A percentile compares a stretch with the other conserved stretches of the same genome.
phyloP scores from a whole-genome alignment of 2,113 vertebrate genomes.

The Ammodytes dubius region DNA sequence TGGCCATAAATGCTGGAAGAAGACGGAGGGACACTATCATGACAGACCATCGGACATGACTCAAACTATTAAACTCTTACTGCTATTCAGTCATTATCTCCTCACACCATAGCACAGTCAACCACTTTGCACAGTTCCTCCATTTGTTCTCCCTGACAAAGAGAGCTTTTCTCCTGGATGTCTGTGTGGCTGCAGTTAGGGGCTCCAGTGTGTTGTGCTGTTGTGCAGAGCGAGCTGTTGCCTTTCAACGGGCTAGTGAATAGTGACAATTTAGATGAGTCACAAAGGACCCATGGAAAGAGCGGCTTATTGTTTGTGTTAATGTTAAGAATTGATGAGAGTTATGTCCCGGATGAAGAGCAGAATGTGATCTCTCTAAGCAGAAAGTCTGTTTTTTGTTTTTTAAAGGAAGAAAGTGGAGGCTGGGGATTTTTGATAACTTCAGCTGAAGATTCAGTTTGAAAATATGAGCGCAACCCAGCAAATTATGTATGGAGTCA shows the following conservation, averaged over 20 bases:
- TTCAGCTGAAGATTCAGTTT: slow-evolving; percentile 15
- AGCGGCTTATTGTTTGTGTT: slow-evolving; percentile 58
- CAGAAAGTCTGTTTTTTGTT: slow-evolving; percentile 28
- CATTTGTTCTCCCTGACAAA: slow-evolving; percentile 75
- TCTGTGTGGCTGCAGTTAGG: slow-evolving; percentile 33
- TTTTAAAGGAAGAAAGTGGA: slow-evolving; percentile 37
- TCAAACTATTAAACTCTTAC: slow-evolving; percentile 33
- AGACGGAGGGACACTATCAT: slow-evolving; percentile 16
- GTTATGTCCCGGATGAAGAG: slow-evolving; percentile 29
- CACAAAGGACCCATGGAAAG: slow-evolving; percentile 63
- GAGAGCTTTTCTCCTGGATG: slow-evolving; percentile 60
- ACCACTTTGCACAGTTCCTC: slow-evolving; percentile 56
- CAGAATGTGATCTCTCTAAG: slow-evolving; percentile 21
- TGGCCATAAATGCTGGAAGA: neutral
- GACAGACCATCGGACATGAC: slow-evolving; percentile 35
- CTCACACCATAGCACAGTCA: slow-evolving; percentile 52
- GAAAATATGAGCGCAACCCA: neutral
- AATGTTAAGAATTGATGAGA: slow-evolving; percentile 48
- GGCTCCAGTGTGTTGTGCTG: slow-evolving; percentile 26
- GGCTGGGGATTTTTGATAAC: neutral
- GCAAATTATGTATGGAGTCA: neutral
- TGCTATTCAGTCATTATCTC: slow-evolving; percentile 63
- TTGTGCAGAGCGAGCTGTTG: slow-evolving; percentile 50
- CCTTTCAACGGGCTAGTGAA: slow-evolving; percentile 55
- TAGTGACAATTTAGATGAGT: slow-evolving; percentile 66